These are phyloP conservation scores for Nanorana parkeri DNA, from an alignment of 2,113 vertebrate genomes.

Conservation along the genomic window DNA sequence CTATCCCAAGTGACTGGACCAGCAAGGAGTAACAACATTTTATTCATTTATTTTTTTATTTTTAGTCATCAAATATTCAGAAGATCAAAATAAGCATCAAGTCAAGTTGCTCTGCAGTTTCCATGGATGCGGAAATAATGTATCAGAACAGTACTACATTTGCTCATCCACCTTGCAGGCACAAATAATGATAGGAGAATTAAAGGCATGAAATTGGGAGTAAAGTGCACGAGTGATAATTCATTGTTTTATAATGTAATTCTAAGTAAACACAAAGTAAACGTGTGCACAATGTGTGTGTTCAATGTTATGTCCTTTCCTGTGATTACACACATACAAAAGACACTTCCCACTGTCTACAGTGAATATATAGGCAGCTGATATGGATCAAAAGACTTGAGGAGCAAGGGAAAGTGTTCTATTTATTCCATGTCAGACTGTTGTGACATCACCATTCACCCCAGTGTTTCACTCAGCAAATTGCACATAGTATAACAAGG, in stretches of 20 bases:
- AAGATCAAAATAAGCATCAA: constrained; percentile 39
- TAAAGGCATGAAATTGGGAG: background rate
- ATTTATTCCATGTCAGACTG: too few species aligned
- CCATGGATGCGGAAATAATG: constrained; percentile 45
- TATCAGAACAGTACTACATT: constrained; percentile 16
- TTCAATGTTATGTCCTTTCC: too few species aligned
- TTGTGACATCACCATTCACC: background rate
- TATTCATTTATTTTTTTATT: constrained; percentile 31
- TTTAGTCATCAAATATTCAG: constrained; percentile 52
- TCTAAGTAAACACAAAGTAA: too few species aligned
- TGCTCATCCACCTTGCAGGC: constrained; percentile 29
- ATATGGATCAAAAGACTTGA: too few species aligned
- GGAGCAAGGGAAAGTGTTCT: too few species aligned
- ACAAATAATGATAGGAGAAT: constrained; percentile 23
- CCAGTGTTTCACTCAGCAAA: background rate
- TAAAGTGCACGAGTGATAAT: background rate
- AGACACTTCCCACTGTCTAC: too few species aligned
- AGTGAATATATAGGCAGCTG: too few species aligned
- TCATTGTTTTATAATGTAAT: background rate
- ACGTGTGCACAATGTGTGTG: too few species aligned
- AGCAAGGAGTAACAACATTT: constrained; percentile 9
- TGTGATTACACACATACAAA: too few species aligned
- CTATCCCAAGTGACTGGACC: constrained; percentile 26
- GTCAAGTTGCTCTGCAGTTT: constrained; percentile 51
- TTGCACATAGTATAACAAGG: too few species aligned